phyloP scores from a whole-genome alignment of 1,140 invertebrate species.

The Heliothis virescens region DNA sequence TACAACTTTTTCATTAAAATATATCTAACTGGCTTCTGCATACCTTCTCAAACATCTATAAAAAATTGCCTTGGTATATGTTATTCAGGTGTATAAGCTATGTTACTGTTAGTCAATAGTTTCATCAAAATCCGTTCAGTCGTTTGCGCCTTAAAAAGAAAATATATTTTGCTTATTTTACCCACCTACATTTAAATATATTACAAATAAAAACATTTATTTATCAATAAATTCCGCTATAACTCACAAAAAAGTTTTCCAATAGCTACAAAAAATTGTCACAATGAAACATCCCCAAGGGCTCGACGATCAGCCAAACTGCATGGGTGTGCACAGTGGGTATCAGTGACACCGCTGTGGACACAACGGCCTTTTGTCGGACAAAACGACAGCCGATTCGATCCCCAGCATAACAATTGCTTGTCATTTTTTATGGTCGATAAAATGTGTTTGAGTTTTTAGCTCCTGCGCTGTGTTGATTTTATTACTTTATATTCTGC shows the following conservation, averaged over 20 bases:
- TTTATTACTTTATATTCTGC: background rate
- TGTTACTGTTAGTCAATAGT: background rate
- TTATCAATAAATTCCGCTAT: too few species aligned
- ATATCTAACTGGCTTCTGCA: background rate
- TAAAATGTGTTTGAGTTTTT: constrained; percentile 24
- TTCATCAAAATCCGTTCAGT: background rate
- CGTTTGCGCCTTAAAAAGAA: too few species aligned
- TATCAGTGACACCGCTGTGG: constrained; percentile 9
- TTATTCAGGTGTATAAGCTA: background rate
- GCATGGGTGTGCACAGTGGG: background rate
- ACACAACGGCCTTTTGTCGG: constrained; percentile 25
- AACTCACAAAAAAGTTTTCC: background rate
- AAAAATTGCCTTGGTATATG: too few species aligned
- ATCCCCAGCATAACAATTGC: constrained; percentile 12
- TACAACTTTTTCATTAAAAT: background rate
- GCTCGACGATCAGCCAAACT: constrained; percentile 1
- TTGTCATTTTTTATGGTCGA: constrained; percentile 19
- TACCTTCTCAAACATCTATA: too few species aligned
- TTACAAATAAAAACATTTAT: too few species aligned
- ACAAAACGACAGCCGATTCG: constrained; percentile 2
- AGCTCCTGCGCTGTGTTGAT: constrained; percentile 2
- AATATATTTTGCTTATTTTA: too few species aligned
- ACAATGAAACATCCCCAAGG: background rate
- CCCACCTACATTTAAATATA: too few species aligned
- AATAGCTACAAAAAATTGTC: background rate